Evolutionary conservation across 2,113 vertebrate species (phyloP).

Genomic region (Acanthisitta chloris): DNA sequence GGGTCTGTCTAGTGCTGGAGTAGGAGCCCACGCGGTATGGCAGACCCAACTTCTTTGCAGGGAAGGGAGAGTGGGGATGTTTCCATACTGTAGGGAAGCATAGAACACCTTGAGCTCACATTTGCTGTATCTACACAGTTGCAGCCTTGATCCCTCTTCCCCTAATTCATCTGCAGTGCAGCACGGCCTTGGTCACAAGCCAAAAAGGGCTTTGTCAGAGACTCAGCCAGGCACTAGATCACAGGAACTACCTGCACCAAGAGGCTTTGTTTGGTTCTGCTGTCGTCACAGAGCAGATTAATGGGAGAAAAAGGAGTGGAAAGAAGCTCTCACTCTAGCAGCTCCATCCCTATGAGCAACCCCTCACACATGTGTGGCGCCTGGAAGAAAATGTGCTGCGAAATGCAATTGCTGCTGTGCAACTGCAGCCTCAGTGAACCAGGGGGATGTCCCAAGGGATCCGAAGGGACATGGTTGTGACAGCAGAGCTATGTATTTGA

Average conservation of each 20-base stretch:
- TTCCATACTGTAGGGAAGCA: rapidly evolving
- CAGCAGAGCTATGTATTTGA: not conserved
- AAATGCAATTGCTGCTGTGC: not conserved
- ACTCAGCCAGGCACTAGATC: not conserved
- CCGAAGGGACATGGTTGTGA: rapidly evolving
- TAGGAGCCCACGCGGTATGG: not conserved
- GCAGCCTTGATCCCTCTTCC: not conserved
- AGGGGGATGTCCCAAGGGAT: not conserved
- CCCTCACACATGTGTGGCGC: not conserved
- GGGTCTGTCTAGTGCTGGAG: not conserved
- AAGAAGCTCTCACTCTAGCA: not conserved
- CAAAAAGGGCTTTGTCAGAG: not conserved
- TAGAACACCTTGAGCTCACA: not conserved
- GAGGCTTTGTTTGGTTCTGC: slow-evolving; percentile 29
- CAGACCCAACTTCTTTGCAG: not conserved
- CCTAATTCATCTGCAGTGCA: not conserved
- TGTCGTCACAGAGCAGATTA: not conserved
- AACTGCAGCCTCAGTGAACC: not conserved
- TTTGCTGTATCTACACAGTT: not conserved
- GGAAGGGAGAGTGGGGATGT: rapidly evolving
- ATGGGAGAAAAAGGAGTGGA: slow-evolving; percentile 20
- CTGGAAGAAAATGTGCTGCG: not conserved
- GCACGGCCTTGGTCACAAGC: not conserved
- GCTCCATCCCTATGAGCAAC: not conserved
- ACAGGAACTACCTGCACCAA: not conserved